A percentile compares a stretch with the other conserved stretches of the same genome.
Conservation (phyloP, 1,140 invertebrate species). For the Acromyrmex echinatior region DNA sequence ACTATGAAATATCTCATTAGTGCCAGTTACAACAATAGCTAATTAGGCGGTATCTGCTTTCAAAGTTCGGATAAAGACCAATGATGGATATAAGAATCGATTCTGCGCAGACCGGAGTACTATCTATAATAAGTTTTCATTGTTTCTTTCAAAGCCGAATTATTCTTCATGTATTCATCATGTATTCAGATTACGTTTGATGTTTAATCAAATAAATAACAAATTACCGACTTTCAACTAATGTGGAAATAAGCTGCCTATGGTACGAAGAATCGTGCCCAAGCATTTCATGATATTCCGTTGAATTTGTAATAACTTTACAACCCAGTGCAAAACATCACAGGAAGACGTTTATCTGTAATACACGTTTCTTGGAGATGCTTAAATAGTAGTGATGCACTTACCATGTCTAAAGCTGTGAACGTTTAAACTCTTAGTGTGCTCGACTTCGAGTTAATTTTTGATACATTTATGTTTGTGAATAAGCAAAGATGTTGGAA, state of each 20-base stretch:
- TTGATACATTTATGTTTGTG: neutral
- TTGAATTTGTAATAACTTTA: conserved; percentile 27
- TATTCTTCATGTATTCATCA: conserved; percentile 41
- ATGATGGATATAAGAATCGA: conserved; percentile 54
- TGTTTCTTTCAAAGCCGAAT: conserved; percentile 59
- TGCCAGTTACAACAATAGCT: conserved; percentile 17
- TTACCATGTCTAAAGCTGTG: neutral
- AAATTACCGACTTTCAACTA: conserved; percentile 27
- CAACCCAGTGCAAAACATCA: neutral
- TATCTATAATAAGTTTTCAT: conserved; percentile 36
- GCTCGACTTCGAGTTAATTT: neutral
- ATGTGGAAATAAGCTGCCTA: neutral
- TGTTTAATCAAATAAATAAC: too few species aligned
- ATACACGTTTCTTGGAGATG: neutral
- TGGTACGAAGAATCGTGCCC: neutral
- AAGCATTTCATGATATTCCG: conserved; percentile 16
- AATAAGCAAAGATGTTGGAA: neutral
- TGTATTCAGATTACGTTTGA: neutral
- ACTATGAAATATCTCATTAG: conserved; percentile 31
- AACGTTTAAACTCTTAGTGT: neutral
- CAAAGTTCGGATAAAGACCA: conserved; percentile 41
- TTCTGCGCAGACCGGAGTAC: conserved; percentile 1
- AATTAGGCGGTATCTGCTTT: conserved; percentile 27
- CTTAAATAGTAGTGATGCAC: neutral
- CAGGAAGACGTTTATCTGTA: neutral